Evolutionary conservation across 2,113 vertebrate genomes (phyloP).

Genomic region (Osmerus eperlanus): DNA sequence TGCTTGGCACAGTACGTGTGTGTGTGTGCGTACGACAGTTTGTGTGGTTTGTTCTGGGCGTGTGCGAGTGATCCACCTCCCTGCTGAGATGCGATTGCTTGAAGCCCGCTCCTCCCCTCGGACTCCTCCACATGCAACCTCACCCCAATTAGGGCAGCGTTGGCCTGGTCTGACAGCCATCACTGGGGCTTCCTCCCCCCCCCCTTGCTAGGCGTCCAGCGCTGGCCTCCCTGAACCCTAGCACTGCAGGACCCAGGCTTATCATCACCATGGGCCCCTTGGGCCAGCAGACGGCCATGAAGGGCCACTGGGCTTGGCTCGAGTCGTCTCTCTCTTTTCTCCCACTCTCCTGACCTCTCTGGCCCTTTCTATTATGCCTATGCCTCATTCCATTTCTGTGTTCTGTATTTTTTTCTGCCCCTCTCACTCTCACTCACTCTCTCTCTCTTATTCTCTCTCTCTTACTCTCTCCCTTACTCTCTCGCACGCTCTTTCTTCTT

Average conservation of each 20-base stretch:
- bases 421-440: background rate
- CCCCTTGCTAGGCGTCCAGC: conserved; percentile 8
- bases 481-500: background rate
- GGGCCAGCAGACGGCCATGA: background rate
- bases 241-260: background rate
- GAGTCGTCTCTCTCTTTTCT: background rate
- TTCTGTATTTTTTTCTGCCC: background rate
- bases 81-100: background rate
- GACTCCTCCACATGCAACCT: background rate
- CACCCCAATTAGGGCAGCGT: conserved; percentile 26
- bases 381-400: background rate
- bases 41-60: background rate
- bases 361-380: background rate
- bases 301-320: conserved; percentile 12
- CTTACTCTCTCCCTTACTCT: background rate
- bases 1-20: conserved; percentile 5
- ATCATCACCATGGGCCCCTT: background rate
- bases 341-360: background rate
- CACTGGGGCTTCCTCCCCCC: conserved; percentile 10
- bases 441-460: background rate
- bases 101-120: background rate
- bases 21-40: background rate
- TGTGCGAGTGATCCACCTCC: background rate
- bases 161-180: conserved; percentile 9
- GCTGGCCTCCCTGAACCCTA: conserved; percentile 4